Evolutionary conservation across 1,140 invertebrate species (phyloP), one percentile per base, ranked within the genome.

Genomic region (Drosophila pseudoananassae): DNA sequence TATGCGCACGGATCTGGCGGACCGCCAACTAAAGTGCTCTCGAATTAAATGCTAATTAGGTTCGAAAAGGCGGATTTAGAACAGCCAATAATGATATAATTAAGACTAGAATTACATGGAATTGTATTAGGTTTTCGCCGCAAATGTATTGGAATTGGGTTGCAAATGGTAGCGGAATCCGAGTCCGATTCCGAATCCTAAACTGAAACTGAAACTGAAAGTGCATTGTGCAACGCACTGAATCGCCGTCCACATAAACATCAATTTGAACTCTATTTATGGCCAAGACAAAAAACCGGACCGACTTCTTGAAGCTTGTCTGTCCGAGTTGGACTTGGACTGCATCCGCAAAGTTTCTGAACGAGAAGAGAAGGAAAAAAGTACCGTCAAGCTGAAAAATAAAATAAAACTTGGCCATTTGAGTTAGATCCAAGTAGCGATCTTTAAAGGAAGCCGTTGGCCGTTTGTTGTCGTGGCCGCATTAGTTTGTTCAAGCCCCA

Each of bases 321-420:
- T 33, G 50, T 52, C 63, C 63, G 33, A 69, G 40, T 55, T 69
- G 66, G 66, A 66, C 54, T 38, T 8, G 40, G 63, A 77, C 81
- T 82, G 82, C 83, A 87, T 87, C 82, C 82, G 82, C 82, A 87
- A 88, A 82, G 75, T 85, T 85, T 85, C 82, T 85, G 82, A 82
- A 70, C 78, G 75, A 76, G 61, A 74, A 50, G 59, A 74, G 59
- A 57, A 65, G 43, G 50, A 74, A 53, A 49, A 70, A 64, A 55
- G 55, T 31, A 5, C 14, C 43, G 15, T 10, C 7, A 17, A 64
- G 38, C 27, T 15, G 20, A 52, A 57, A 63, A 56, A 49, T 54
- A 52, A 70, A 72, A 56, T 47, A 50, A 60, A 54, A 40, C 29
- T 36, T 15, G 38, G 55, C 59, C 76, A 58, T 77, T 50, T 68